phyloP scores from a whole-genome alignment of 2,888 invertebrate genomes.

The Tipula helvola region DNA sequence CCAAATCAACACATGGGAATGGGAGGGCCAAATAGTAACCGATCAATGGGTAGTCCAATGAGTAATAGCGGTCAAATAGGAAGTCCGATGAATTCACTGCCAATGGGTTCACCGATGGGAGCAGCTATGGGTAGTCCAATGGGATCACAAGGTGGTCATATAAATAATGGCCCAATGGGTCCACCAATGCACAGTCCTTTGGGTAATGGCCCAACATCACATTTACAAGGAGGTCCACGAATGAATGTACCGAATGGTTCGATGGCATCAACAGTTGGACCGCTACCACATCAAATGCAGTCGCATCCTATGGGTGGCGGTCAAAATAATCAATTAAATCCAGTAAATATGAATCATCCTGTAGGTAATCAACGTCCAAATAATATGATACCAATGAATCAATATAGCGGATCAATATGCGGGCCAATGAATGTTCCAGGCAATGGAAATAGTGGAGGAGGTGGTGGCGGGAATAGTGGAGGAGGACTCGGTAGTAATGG shows the following conservation, averaged over 20 bases:
- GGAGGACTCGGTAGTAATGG: slow-evolving; percentile 19
- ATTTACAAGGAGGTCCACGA: slow-evolving; percentile 19
- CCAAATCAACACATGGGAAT: slow-evolving; percentile 50
- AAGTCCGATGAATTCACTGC: slow-evolving; percentile 58
- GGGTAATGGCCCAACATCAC: slow-evolving; percentile 44
- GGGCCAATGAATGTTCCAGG: slow-evolving; percentile 19
- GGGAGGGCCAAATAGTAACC: slow-evolving; percentile 40
- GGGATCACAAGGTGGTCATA: slow-evolving; percentile 37
- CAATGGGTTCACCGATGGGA: slow-evolving; percentile 58
- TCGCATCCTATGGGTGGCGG: slow-evolving; percentile 42
- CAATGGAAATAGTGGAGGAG: slow-evolving; percentile 27
- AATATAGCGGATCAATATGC: slow-evolving; percentile 36
- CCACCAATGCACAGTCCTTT: slow-evolving; percentile 64
- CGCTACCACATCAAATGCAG: slow-evolving; percentile 42
- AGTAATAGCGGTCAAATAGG: slow-evolving; percentile 39
- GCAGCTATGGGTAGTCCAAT: slow-evolving; percentile 63
- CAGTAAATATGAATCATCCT: slow-evolving; percentile 29
- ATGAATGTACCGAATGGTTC: slow-evolving; percentile 44
- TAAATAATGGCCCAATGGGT: slow-evolving; percentile 62
- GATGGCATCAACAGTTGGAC: slow-evolving; percentile 38
- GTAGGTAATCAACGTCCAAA: slow-evolving; percentile 20
- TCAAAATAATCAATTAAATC: slow-evolving; percentile 32
- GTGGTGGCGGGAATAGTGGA: slow-evolving; percentile 21
- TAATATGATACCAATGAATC: slow-evolving; percentile 15
- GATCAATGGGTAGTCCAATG: slow-evolving; percentile 61